Base-by-base conservation (phyloP, 2,888 invertebrate genomes). In the Lochmaea capreae region DNA sequence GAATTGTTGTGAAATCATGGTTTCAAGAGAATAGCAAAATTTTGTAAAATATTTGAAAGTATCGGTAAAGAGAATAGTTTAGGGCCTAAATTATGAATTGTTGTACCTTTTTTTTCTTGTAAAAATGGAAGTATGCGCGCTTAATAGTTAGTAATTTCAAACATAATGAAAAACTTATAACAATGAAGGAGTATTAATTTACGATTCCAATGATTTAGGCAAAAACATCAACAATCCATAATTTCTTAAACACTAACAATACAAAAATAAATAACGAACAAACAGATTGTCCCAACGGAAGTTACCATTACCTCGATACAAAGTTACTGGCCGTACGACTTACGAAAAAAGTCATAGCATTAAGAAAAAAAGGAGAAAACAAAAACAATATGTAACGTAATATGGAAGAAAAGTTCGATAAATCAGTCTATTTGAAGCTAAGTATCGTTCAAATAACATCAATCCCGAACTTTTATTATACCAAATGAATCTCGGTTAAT, bases 201-300 rank as follows among this genome's bases (percentile, higher is more conserved):
- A 33, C 14, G 12, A 58, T 62, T 62, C 18, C 39, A n/a, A 52
- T 10, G 16, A n/a, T 61, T 33, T 42, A 9, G 43, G 43, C 18
- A 12, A 39, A n/a, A 63, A n/a, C n/a, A 54, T 22, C 71, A 71
- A 71, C 71, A 71, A 71, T 65, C 65, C 71, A 71, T 65, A 71
- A 71, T 71, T 65, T 71, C 54, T 71, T 46, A 57, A 63, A 63
- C 39, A 71, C 26, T 42, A 71, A 58, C 65, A 71, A 65, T 39
- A 52, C 63, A 14, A 43, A 70, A 71, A 71, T 71, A 65, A 71
- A 71, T 71, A 71, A 65, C 58, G 46, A 63, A 22, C 26, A 22
- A 22, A 42, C 65, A 71, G 58, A 65, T 65, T 71, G 65, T 71
- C 22, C 18, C 54, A 18, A 54, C 18, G 6, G 16, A 54, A 8